Base-by-base conservation (phyloP, 2,113 vertebrate species). In the Fulmarus glacialis region DNA sequence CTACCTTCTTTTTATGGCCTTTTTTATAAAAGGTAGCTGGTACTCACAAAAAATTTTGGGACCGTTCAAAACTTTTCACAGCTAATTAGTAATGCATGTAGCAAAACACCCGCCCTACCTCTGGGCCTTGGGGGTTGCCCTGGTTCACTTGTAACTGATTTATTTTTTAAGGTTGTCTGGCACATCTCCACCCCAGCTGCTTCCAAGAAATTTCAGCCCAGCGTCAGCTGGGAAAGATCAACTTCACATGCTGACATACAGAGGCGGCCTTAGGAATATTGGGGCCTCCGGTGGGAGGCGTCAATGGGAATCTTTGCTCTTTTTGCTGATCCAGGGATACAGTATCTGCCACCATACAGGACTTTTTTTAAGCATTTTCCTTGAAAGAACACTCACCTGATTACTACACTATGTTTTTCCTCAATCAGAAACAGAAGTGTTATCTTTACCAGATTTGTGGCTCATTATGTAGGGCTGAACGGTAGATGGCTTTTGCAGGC, bases 51-150 rank as follows among this genome's bases (percentile, higher is more conserved):
- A 93, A 91, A 95, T 32, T 84, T 96, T 97, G 94, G 95, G 95
- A 96, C 86, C 11, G 3, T 74, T 98, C 90, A 94, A 96, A 97
- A 97, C 94, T 97, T 98, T 97, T 98, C 97, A 98, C 97, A 98
- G 97, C 95, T 98, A 97, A 97, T 98, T 97, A 97, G 97, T 97
- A 97, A 97, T 91, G 94, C 94, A 84, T 97, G 96, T 97, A 97
- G 92, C 96, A 97, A 97, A 97, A 97, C 96, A 97, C 96, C 96
- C 96, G 34, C 95, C 96, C 97, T 97, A 93, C 94, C 88, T 95
- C 94, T 97, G 96, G 94, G 96, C 97, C 82, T 94, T 97, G 80
- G 96, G 93, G 96, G 87, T 94, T 97, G 96, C 87, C 94, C 90
- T 95, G 96, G 95, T 96, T 96, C 95, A 96, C 93, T 97, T 96